Evolutionary conservation across 2,888 invertebrate species (phyloP).

Genomic region (Pyrgus malvae): DNA sequence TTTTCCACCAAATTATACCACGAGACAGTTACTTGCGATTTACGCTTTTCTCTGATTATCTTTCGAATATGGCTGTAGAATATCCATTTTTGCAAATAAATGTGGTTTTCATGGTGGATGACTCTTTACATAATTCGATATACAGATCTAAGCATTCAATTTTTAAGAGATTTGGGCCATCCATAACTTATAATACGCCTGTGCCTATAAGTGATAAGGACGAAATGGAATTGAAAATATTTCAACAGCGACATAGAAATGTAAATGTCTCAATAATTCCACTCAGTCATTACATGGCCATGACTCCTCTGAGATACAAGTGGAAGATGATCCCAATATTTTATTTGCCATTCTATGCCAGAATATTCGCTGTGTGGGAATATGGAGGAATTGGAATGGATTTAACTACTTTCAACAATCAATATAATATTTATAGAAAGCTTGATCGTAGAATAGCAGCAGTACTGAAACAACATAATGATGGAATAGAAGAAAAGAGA

Average conservation of each 20-base stretch:
- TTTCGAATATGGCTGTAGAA: slow-evolving; percentile 52
- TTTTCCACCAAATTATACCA: slow-evolving; percentile 57
- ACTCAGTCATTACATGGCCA: slow-evolving; percentile 68
- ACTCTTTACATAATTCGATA: slow-evolving; percentile 43
- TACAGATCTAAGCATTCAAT: slow-evolving; percentile 44
- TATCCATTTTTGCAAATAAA: slow-evolving; percentile 59
- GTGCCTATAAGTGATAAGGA: slow-evolving; percentile 43
- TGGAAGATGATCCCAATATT: slow-evolving; percentile 72
- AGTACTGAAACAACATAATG: slow-evolving; percentile 63
- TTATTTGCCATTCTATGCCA: slow-evolving; percentile 72
- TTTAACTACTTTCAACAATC: slow-evolving; percentile 48
- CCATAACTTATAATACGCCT: slow-evolving; percentile 35
- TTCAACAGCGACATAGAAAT: slow-evolving; percentile 59
- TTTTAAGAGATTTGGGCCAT: slow-evolving; percentile 48
- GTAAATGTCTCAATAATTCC: slow-evolving; percentile 63
- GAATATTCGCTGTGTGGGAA: slow-evolving; percentile 79
- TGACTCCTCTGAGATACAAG: slow-evolving; percentile 69
- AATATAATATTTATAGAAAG: slow-evolving; percentile 41
- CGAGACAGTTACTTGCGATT: slow-evolving; percentile 48
- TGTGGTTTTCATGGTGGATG: slow-evolving; percentile 63
- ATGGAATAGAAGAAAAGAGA: slow-evolving; percentile 55
- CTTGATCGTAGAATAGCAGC: slow-evolving; percentile 48
- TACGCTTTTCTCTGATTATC: slow-evolving; percentile 51
- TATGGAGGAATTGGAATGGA: slow-evolving; percentile 76
- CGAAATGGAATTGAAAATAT: slow-evolving; percentile 47